Base-by-base conservation (phyloP, 2,113 vertebrate genomes). In the Epinephelus fuscoguttatus region DNA sequence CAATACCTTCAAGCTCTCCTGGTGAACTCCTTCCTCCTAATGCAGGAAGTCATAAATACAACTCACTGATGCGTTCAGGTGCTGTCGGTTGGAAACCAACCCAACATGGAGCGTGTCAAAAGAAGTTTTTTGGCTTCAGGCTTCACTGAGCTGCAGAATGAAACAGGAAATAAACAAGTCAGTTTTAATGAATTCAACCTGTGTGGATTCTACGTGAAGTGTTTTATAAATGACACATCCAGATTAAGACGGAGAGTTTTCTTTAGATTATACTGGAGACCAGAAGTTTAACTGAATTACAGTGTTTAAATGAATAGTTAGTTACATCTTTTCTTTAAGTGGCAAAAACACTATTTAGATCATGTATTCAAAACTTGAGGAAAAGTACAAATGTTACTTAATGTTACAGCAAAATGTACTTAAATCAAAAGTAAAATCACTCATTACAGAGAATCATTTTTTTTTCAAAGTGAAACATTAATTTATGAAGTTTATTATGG, bases 11-110 rank as follows among this genome's bases (percentile, higher is more conserved):
- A 69, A 9, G 49, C 30, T 69, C 69, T 83, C 47, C 74, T 70
- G 79, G 56, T 55, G 66, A 88, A 80, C 55, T 84, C 66, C 42
- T n/a, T 60, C 57, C 33, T 77, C 30, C 57, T 80, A 49, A 77
- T 81, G 86, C 86, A 89, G 84, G 88, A 89, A 88, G 82, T 81
- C 61, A 82, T 89, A 82, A 84, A 87, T 62, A 78, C 49, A 71
- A 70, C 64, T 76, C 70, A 49, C 7, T 64, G 92, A 33, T 88
- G 90, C 70, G 33, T 92, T 91, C 90, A 89, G 0, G 69, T 62
- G 50, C 71, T 21, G 23, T 47, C 7, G 6, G 78, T 11, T 3
- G 21, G 1, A 21, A 9, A 6, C 7, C 0, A 17, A 15, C 2
- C 4, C 12, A 13, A 40, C 13, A 23, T 4, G 27, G 47, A 19